phyloP scores from a whole-genome alignment of 2,888 invertebrate genomes.

The Busseola fusca region DNA sequence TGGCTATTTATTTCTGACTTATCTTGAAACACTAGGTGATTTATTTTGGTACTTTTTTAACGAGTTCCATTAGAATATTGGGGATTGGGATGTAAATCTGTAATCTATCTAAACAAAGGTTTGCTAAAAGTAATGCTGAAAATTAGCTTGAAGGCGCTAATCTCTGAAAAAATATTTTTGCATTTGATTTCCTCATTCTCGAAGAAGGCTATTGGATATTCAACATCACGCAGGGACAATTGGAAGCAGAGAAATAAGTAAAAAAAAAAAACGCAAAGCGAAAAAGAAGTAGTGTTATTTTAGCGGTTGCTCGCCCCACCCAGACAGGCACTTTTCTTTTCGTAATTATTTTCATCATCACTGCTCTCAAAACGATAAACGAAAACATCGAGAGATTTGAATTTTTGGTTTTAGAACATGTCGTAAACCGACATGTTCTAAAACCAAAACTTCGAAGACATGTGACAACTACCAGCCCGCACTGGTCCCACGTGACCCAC shows the following conservation, averaged over 20 bases:
- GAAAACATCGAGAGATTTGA: background rate
- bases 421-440: background rate
- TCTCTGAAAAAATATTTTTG: background rate
- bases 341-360: background rate
- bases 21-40: slow-evolving; percentile 38
- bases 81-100: background rate
- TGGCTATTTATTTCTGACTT: slow-evolving; percentile 50
- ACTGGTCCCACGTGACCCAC: background rate
- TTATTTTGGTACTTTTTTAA: slow-evolving; percentile 24
- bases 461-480: background rate
- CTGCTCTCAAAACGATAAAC: background rate
- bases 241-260: too few species aligned
- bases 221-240: background rate
- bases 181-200: background rate
- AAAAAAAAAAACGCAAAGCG: too few species aligned
- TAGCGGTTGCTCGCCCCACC: background rate
- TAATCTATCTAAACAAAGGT: background rate
- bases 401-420: too few species aligned
- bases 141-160: background rate
- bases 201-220: background rate
- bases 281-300: too few species aligned
- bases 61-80: background rate
- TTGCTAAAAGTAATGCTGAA: background rate
- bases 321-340: background rate
- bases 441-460: background rate